phyloP scores from a whole-genome alignment of 2,888 invertebrate species.

The Leucozona laternaria region DNA sequence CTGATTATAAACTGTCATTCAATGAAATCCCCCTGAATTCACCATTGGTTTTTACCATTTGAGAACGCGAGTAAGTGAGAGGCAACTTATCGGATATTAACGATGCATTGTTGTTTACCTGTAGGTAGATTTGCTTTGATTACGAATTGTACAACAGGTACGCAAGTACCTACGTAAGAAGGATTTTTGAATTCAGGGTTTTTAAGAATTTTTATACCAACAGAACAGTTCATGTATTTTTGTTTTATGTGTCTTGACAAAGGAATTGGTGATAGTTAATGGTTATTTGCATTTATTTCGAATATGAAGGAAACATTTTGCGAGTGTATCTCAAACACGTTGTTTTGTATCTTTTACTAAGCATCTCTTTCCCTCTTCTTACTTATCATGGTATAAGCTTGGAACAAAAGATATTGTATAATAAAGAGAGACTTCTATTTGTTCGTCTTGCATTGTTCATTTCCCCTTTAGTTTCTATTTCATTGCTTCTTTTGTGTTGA shows the following conservation, averaged over 20 bases:
- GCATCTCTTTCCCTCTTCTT: not conserved
- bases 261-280: not conserved
- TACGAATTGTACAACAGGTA: not conserved
- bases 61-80: too few species aligned
- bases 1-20: not conserved
- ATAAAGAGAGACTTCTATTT: constrained; percentile 2
- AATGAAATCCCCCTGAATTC: not conserved
- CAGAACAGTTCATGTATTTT: not conserved
- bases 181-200: not conserved
- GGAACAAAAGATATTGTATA: not conserved
- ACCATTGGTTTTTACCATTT: not conserved
- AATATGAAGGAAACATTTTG: not conserved
- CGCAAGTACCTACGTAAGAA: not conserved
- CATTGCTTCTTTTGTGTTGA: constrained; percentile 16
- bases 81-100: not conserved
- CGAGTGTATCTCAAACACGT: not conserved
- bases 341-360: not conserved
- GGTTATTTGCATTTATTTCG: not conserved
- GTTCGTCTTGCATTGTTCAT: not conserved
- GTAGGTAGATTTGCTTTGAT: not conserved
- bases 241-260: not conserved
- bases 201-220: not conserved
- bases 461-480: constrained; percentile 13
- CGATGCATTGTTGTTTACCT: constrained; percentile 6
- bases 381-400: not conserved